Conservation (phyloP, 1,140 invertebrate genomes). For the Pachypeltis micranthus region DNA sequence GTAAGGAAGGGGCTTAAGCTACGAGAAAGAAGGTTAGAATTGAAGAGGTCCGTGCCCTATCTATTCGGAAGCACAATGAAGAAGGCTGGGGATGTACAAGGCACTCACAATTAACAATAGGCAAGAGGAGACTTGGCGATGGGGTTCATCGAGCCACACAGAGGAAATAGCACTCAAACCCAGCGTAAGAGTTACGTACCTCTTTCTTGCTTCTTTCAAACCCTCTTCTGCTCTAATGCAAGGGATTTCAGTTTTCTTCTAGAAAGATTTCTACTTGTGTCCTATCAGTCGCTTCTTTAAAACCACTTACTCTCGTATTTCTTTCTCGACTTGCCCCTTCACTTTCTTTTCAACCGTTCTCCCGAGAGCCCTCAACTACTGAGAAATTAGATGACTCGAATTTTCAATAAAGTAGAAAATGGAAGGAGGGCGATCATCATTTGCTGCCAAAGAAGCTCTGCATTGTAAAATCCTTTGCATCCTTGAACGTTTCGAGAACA, state of each 20-base stretch:
- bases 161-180: not conserved
- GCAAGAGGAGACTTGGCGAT: not conserved
- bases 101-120: slow-evolving; percentile 9
- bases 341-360: no score
- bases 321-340: not conserved
- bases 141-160: no score
- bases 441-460: no score
- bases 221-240: not conserved
- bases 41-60: slow-evolving; percentile 9
- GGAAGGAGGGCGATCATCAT: no score
- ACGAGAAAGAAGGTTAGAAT: slow-evolving; percentile 4
- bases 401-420: no score
- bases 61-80: not conserved
- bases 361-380: no score
- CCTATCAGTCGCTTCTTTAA: not conserved
- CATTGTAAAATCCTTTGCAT: no score
- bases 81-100: not conserved
- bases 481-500: no score
- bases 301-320: not conserved
- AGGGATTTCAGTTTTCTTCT: slow-evolving; percentile 1
- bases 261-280: not conserved
- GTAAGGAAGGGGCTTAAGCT: no score
- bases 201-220: no score
- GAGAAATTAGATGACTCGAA: no score
- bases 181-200: not conserved